Base-by-base conservation (phyloP, 1,140 invertebrate species). In the Aphelinus certus region DNA sequence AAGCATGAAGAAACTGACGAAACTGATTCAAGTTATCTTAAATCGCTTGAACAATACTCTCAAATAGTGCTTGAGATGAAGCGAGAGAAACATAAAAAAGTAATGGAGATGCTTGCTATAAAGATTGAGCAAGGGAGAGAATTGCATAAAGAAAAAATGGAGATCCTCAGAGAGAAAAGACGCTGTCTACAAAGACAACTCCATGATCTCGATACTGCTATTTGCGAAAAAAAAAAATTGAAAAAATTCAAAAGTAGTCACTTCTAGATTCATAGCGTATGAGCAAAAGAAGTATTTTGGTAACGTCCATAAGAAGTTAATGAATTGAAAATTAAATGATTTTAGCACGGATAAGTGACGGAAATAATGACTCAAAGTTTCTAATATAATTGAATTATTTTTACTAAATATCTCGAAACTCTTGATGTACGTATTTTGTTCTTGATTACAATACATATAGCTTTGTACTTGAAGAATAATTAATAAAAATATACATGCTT, bases 241-340 rank as follows among this genome's bases (percentile, higher is more conserved):
- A 71, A n/a, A 51, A 76, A 46, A 67, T 76, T 67, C 69, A 76
- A 72, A 62, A 76, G 69, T n/a, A 69, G 75, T 47, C 69, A 69
- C 1, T 71, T 76, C 48, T 76, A 76, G 69, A 58, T 26, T 26
- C 26, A 26, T 26, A 26, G 26, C 26, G 26, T 26, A 26, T 26
- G 26, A 26, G 26, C 26, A 26, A 26, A 26, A 26, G 26, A 26
- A 26, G 26, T 26, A 26, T 26, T 26, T 26, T 26, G 26, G 26
- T 26, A 26, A 26, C 26, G 26, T 0, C 26, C 26, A 26, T 26
- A 26, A 26, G 26, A 26, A 26, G 26, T 26, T 26, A 26, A 63
- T 46, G 5, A 10, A 1, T 63, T 63, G 26, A 45, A 6, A 53
- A 55, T 53, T 66, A 4, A 58, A 7, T 10, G 49, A 49, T 64